Evolutionary conservation across 1,140 invertebrate species (phyloP).

Genomic region (Parapsyche elsis): DNA sequence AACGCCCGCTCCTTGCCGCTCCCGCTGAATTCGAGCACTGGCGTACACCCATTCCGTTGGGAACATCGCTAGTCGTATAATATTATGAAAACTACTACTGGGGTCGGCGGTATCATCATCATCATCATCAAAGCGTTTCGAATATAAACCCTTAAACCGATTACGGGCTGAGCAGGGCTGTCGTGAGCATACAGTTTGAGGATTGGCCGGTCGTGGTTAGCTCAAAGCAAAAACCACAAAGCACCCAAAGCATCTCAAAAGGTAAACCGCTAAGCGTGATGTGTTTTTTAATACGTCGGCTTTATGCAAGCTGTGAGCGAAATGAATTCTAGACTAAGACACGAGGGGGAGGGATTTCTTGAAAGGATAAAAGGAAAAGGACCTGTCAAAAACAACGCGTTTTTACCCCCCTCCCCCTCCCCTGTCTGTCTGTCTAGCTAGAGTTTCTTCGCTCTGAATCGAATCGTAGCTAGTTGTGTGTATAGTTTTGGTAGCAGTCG

Average conservation of each 20-base stretch:
- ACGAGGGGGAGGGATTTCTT: not conserved
- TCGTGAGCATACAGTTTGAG: not conserved
- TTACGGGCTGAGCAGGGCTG: not conserved
- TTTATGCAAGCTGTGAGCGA: constrained; percentile 30
- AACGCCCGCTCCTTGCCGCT: no score
- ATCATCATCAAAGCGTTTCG: not conserved
- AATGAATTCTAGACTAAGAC: constrained; percentile 1
- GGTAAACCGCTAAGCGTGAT: constrained; percentile 38
- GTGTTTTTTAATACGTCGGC: constrained; percentile 31
- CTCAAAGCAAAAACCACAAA: constrained; percentile 39
- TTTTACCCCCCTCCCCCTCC: no score
- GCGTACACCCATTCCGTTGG: no score
- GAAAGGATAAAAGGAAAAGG: not conserved
- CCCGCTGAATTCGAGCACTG: no score
- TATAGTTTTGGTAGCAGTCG: no score
- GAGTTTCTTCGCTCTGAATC: no score
- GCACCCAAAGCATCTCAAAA: constrained; percentile 31
- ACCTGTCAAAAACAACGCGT: not conserved
- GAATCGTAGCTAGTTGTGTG: no score
- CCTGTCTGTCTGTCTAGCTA: no score
- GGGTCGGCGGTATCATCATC: not conserved
- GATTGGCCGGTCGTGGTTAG: not conserved
- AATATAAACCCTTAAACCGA: not conserved
- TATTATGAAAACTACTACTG: not conserved
- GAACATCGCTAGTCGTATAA: no score